Conservation (phyloP, 2,113 vertebrate genomes). For the Otolemur garnettii region DNA sequence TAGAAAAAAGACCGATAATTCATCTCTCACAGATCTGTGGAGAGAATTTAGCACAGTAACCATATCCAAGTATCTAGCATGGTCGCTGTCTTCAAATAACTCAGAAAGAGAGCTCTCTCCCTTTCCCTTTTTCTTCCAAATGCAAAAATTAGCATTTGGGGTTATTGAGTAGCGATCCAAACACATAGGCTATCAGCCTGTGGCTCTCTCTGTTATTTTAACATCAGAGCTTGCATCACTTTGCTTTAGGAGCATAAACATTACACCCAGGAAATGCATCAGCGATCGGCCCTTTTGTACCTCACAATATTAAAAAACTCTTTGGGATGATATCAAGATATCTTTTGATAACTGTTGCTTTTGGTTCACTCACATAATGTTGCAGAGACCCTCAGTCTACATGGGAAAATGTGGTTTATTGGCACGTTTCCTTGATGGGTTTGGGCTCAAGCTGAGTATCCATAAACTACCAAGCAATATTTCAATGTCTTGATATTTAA, state of each 20-base stretch:
- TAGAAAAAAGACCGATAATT: neutral
- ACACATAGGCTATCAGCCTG: neutral
- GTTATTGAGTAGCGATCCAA: neutral
- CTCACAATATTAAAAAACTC: neutral
- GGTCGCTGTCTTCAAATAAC: neutral
- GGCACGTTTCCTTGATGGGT: neutral
- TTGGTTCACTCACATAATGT: neutral
- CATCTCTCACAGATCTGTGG: neutral
- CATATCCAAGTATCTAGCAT: neutral
- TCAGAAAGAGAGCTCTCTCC: neutral
- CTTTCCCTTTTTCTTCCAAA: neutral
- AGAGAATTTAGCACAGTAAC: neutral
- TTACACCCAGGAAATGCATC: neutral
- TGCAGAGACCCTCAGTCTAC: neutral
- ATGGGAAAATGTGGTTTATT: neutral
- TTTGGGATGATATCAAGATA: neutral
- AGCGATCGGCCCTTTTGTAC: neutral
- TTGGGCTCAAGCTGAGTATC: neutral
- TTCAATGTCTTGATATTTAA: neutral
- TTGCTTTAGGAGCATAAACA: neutral
- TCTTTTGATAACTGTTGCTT: constrained; percentile 13
- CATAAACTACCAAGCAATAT: neutral
- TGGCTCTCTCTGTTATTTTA: neutral
- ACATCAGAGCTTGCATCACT: neutral
- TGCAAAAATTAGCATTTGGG: constrained; percentile 6